Evolutionary conservation across 2,113 vertebrate species (phyloP).

Genomic region (Pygoscelis antarcticus): DNA sequence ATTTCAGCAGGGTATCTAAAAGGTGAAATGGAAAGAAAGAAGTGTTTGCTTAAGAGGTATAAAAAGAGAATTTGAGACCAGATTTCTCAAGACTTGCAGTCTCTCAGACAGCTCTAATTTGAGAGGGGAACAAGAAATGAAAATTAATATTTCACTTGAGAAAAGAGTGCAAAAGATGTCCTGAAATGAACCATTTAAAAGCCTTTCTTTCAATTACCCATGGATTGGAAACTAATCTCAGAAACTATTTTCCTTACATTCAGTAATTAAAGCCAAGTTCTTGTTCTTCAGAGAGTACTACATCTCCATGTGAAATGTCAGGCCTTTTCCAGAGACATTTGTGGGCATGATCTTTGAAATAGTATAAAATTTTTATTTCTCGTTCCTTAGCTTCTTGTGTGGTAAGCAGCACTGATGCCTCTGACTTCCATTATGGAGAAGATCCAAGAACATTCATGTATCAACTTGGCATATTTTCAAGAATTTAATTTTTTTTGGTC

Average conservation of each 20-base stretch:
- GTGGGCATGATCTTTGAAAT: background rate
- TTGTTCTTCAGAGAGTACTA: background rate
- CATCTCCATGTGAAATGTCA: constrained; percentile 8
- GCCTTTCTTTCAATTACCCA: background rate
- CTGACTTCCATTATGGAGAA: constrained; percentile 37
- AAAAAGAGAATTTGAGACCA: background rate
- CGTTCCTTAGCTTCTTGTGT: background rate
- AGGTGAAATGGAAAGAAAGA: background rate
- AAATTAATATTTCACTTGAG: constrained; percentile 37
- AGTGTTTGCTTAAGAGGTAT: background rate
- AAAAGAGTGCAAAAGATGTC: constrained; percentile 11
- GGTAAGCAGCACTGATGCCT: constrained; percentile 31
- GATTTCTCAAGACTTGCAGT: constrained; percentile 19
- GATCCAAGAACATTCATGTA: constrained; percentile 44
- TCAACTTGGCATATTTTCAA: constrained; percentile 44
- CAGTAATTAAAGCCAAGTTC: constrained; percentile 4
- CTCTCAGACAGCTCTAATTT: background rate
- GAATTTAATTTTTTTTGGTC: background rate
- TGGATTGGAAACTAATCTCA: constrained; percentile 7
- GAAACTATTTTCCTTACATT: constrained; percentile 8
- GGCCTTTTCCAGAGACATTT: background rate
- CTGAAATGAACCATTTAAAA: constrained; percentile 37
- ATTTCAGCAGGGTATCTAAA: background rate
- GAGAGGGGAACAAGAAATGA: background rate
- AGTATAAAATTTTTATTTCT: background rate